Evolutionary conservation across 2,888 invertebrate species (phyloP).

Genomic region (Apodemia duryi): DNA sequence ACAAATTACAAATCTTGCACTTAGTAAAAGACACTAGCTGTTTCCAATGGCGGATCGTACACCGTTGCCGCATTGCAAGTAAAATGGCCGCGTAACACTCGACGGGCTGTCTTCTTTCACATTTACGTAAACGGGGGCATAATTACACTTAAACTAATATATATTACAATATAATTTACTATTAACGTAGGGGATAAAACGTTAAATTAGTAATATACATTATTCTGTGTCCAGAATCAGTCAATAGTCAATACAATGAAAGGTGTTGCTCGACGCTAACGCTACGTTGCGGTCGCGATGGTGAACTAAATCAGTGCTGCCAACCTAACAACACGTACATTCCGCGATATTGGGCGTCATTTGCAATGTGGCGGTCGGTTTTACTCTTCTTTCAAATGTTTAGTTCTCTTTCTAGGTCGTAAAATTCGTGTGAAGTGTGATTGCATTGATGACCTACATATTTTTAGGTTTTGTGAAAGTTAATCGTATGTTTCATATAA

Average conservation of each 20-base stretch:
- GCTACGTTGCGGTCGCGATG: slow-evolving; percentile 78
- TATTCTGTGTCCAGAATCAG: slow-evolving; percentile 82
- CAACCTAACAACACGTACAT: slow-evolving; percentile 59
- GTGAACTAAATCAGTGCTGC: slow-evolving; percentile 70
- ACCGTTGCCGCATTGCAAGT: slow-evolving; percentile 86
- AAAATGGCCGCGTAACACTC: slow-evolving; percentile 84
- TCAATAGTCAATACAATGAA: slow-evolving; percentile 87
- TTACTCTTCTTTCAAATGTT: slow-evolving; percentile 48
- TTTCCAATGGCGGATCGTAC: slow-evolving; percentile 87
- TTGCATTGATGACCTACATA: slow-evolving; percentile 37
- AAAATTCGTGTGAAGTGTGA: slow-evolving; percentile 29
- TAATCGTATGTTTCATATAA: neutral
- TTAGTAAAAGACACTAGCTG: slow-evolving; percentile 82
- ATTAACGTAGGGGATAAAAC: slow-evolving; percentile 75
- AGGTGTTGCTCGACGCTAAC: slow-evolving; percentile 84
- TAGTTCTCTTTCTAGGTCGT: slow-evolving; percentile 46
- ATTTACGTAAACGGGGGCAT: slow-evolving; percentile 75
- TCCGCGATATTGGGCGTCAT: slow-evolving; percentile 69
- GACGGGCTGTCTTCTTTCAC: slow-evolving; percentile 74
- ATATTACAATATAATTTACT: slow-evolving; percentile 70
- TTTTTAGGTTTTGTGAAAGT: slow-evolving; percentile 19
- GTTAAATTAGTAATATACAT: slow-evolving; percentile 83
- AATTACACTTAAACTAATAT: slow-evolving; percentile 75
- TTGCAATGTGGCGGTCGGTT: slow-evolving; percentile 66
- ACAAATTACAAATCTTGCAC: slow-evolving; percentile 80